Percentiles rank a stretch among this genome's conserved stretches.
Evolutionary conservation across 2,888 invertebrate genomes (phyloP).

Genomic region (Colostygia pectinataria): DNA sequence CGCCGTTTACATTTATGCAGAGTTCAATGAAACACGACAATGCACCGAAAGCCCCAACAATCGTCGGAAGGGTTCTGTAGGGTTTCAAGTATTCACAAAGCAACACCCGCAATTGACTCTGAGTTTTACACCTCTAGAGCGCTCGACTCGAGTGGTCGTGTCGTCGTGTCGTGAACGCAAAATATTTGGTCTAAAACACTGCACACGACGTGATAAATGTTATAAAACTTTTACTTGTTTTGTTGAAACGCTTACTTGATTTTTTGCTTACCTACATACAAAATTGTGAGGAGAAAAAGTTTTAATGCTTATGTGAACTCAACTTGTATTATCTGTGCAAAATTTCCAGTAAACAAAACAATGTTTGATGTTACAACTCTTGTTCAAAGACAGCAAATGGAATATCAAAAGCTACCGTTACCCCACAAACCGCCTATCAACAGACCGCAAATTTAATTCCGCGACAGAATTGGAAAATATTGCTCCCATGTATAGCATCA

Average conservation of each 20-base stretch:
- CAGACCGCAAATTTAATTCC: conserved; percentile 65
- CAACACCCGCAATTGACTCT: conserved; percentile 58
- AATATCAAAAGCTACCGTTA: conserved; percentile 42
- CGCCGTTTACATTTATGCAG: conserved; percentile 25
- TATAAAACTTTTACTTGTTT: no score
- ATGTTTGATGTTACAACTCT: conserved; percentile 21
- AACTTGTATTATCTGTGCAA: not conserved
- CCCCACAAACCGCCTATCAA: conserved; percentile 50
- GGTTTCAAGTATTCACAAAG: conserved; percentile 57
- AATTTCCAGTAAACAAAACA: conserved; percentile 3
- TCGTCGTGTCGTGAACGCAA: conserved; percentile 49
- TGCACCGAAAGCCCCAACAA: conserved; percentile 35
- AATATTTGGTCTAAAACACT: conserved; percentile 41
- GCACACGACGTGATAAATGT: no score
- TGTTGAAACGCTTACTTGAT: no score
- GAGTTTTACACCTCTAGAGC: conserved; percentile 53
- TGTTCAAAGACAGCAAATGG: conserved; percentile 38
- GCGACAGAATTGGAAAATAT: conserved; percentile 63
- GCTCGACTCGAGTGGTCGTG: conserved; percentile 44
- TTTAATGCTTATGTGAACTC: not conserved
- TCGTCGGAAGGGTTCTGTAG: conserved; percentile 42
- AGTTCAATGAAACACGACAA: conserved; percentile 36
- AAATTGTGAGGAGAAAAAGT: no score
- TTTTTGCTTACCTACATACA: no score
- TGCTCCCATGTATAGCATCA: conserved; percentile 59